Conservation (phyloP, 35 echinoderm and acorn worm genomes). For the Lytechinus pictus region DNA sequence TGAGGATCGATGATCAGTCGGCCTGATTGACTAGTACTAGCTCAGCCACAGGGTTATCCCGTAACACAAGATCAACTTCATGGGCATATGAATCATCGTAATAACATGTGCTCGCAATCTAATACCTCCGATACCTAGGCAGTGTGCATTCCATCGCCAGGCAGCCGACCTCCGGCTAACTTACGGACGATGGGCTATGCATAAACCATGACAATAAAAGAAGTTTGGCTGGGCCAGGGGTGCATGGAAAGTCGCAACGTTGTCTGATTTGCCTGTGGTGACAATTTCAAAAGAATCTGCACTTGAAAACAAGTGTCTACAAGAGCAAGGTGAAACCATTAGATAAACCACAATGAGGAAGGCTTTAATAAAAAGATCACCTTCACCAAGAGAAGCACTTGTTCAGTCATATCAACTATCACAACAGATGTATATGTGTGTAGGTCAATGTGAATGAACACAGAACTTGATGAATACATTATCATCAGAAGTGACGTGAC, state of each 20-base stretch:
- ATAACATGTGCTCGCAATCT: slow-evolving; percentile 3
- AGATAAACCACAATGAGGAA: background rate
- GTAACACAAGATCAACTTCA: slow-evolving; percentile 18
- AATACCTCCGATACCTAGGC: slow-evolving; percentile 16
- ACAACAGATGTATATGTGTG: background rate
- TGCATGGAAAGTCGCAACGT: background rate
- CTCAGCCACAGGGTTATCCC: background rate
- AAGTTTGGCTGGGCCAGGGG: background rate
- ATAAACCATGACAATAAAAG: background rate
- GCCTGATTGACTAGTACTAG: background rate
- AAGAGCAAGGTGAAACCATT: background rate
- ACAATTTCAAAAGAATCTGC: slow-evolving; percentile 8
- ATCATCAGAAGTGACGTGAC: too few relatives aligned
- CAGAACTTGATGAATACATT: too few relatives aligned
- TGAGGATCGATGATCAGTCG: background rate
- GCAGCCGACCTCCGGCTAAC: background rate
- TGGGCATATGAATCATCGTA: slow-evolving; percentile 18
- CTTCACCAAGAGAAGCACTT: background rate
- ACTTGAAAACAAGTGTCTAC: slow-evolving; percentile 2
- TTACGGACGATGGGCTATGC: background rate
- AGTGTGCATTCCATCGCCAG: background rate
- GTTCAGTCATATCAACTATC: background rate
- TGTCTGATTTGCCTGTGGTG: slow-evolving; percentile 16
- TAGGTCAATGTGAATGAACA: too few relatives aligned
- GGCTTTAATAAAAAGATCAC: background rate